phyloP scores from a whole-genome alignment of 2,888 invertebrate genomes.

The Noctua janthe region DNA sequence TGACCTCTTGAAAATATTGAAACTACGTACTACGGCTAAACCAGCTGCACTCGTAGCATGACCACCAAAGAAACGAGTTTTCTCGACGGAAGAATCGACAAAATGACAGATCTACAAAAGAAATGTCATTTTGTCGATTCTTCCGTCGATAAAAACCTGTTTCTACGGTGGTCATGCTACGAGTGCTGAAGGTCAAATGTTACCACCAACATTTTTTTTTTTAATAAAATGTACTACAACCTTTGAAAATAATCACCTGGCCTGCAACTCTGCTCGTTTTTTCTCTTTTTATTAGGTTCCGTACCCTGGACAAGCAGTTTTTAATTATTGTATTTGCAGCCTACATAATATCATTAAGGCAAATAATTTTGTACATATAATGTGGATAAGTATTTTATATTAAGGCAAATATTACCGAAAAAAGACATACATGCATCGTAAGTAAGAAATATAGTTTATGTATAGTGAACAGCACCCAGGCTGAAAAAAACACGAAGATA shows the following conservation, averaged over 20 bases:
- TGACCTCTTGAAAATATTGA: neutral
- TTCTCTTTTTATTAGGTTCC: neutral
- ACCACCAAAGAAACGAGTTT: too few relatives aligned
- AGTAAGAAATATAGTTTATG: neutral
- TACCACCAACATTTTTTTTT: neutral
- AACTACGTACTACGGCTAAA: neutral
- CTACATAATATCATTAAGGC: neutral
- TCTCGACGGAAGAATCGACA: too few relatives aligned
- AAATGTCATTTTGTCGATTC: too few relatives aligned
- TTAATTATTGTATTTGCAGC: neutral
- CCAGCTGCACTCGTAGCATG: neutral
- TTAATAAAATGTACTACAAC: neutral
- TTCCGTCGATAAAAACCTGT: too few relatives aligned
- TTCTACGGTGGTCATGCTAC: too few relatives aligned
- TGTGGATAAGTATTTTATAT: neutral
- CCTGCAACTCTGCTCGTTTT: neutral
- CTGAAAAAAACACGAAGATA: neutral
- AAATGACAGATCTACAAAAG: too few relatives aligned
- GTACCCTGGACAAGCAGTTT: neutral
- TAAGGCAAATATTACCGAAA: constrained; percentile 16
- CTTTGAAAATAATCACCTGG: neutral
- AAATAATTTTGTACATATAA: constrained; percentile 40
- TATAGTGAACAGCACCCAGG: constrained; percentile 4
- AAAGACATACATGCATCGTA: neutral
- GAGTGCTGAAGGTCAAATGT: neutral